Conservation (phyloP, 2,113 vertebrate genomes). For the Gymnorhina tibicen region DNA sequence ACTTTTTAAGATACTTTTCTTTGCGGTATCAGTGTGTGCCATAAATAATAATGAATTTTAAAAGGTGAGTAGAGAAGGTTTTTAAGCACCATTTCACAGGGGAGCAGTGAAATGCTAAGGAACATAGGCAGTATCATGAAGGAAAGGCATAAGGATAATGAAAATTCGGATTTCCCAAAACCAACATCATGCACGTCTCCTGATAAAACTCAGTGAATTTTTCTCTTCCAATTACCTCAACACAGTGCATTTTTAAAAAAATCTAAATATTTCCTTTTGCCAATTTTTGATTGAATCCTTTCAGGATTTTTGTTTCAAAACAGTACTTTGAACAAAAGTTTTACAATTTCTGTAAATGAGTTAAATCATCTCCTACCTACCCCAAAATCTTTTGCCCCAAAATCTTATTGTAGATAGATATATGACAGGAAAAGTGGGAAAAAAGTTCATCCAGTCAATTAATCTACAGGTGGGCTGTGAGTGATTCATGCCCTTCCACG, state of each 20-base stretch:
- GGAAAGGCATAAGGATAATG: background rate
- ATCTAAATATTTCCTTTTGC: background rate
- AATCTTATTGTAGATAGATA: background rate
- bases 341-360: background rate
- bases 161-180: background rate
- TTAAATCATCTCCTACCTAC: background rate
- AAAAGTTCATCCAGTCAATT: background rate
- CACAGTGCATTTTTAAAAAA: fast-evolving
- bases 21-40: no score
- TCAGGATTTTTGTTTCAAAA: background rate
- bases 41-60: background rate
- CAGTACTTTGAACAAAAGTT: background rate
- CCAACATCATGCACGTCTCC: background rate
- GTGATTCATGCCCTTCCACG: background rate
- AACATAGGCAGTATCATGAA: fast-evolving
- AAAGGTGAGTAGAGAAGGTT: background rate
- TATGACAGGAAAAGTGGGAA: background rate
- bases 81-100: background rate
- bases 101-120: background rate
- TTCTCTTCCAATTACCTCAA: background rate
- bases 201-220: background rate
- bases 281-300: background rate
- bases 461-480: background rate
- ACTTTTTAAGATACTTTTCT: background rate
- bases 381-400: background rate